Evolutionary conservation across 2,797 vertebrate species (phyloP).

Genomic region (Tinamus major): DNA sequence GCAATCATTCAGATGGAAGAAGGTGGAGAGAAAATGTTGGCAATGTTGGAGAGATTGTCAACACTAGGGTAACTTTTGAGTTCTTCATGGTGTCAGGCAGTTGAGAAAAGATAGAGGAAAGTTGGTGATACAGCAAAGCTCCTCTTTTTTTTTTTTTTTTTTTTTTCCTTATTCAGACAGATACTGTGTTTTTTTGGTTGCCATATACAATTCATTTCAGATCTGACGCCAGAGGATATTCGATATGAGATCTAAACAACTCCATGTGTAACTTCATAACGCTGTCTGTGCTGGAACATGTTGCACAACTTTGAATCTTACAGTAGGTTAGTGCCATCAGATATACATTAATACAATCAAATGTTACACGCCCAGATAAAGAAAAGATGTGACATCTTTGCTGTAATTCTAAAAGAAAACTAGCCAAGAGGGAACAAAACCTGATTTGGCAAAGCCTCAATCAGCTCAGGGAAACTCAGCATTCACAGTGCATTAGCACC

Average conservation of each 20-base stretch:
- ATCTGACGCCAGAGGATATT: slow-evolving; percentile 73
- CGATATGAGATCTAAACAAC: slow-evolving; percentile 57
- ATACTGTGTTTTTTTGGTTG: slow-evolving; percentile 55
- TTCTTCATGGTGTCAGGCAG: background rate
- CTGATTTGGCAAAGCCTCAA: slow-evolving; percentile 36
- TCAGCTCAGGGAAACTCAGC: slow-evolving; percentile 11
- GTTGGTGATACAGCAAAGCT: slow-evolving; percentile 45
- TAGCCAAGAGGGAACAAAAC: slow-evolving; percentile 37
- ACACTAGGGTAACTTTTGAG: background rate
- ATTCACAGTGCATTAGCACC: fast-evolving
- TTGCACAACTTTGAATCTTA: slow-evolving; percentile 47
- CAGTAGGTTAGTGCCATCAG: slow-evolving; percentile 46
- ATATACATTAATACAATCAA: slow-evolving; percentile 42
- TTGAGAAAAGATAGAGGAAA: background rate
- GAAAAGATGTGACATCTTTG: slow-evolving; percentile 56
- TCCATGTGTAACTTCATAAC: background rate
- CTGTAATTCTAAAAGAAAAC: slow-evolving; percentile 36
- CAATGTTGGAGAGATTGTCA: background rate
- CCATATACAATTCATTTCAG: slow-evolving; percentile 52
- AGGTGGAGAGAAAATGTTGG: background rate
- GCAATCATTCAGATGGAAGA: background rate
- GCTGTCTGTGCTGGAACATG: slow-evolving; percentile 45
- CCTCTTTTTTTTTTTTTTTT: slow-evolving; percentile 21
- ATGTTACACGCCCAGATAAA: slow-evolving; percentile 15
- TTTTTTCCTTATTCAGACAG: slow-evolving; percentile 39